Base-by-base conservation (phyloP, 2,113 vertebrate genomes). In the Pao palembangensis region DNA sequence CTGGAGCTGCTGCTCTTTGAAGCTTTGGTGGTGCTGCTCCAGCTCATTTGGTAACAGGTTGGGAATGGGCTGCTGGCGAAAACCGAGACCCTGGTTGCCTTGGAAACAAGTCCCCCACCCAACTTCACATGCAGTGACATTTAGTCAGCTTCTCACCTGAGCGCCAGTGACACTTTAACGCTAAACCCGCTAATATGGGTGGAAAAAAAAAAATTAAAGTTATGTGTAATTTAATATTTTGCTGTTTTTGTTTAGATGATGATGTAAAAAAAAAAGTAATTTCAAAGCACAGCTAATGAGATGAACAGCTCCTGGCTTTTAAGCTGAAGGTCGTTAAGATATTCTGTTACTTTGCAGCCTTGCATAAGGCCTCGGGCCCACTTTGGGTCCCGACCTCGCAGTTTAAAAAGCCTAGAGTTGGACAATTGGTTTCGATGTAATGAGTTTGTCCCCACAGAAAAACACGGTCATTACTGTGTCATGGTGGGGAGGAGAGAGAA, bases 21-120 rank as follows among this genome's bases (percentile, higher is more conserved):
- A 91, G 92, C 91, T 84, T 64, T 44, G 23, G 51, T 25, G 61
- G 59, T 67, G 81, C 85, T 73, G 67, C 88, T 90, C 86, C 75
- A 63, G 73, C 88, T 93, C 93, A 94, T 96, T 95, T 94, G 93
- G 92, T 92, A 94, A 94, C 94, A 98, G 94, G 93, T 90, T 96
- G 95, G 92, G 93, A 94, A 93, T 94, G 92, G 91, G 89, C 87
- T 89, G 77, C 75, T 78, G 85, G 89, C 90, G 94, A 94, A 95
- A 98, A 94, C 92, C 11, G 93, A 98, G 88, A 94, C 91, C 85
- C 62, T 71, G 28, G 92, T 95, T 90, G 81, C 91, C 91, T 82
- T 85, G 91, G 93, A 88, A 92, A 95, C 92, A 81, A 78, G 79
- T 73, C 66, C 76, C 73, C 78, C 79, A 74, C 78, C 78, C 80